Evolutionary conservation across 2,888 invertebrate genomes (phyloP).

Genomic region (Phoenoteleia sp.): DNA sequence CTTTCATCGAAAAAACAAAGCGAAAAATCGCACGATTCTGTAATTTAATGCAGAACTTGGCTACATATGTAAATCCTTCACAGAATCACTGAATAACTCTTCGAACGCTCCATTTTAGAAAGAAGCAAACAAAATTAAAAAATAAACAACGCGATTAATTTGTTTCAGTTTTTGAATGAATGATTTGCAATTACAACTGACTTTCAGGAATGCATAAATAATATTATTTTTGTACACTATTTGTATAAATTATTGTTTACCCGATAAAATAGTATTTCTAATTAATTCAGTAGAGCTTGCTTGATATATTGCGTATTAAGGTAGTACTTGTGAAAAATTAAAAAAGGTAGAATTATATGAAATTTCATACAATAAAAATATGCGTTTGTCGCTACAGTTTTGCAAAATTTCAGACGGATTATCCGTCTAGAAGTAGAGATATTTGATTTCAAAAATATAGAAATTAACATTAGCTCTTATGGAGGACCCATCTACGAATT

Average conservation of each 20-base stretch:
- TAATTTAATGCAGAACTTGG: conserved; percentile 10
- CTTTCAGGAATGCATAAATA: neutral
- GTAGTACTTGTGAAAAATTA: no score
- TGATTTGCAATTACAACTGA: conserved; percentile 3
- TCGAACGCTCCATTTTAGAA: neutral
- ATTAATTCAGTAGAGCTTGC: neutral
- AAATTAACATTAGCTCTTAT: no score
- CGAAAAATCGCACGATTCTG: conserved; percentile 5
- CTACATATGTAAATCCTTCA: conserved; percentile 32
- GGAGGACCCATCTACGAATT: no score
- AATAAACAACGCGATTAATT: neutral
- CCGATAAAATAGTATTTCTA: neutral
- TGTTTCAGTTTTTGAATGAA: neutral
- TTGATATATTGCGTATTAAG: neutral
- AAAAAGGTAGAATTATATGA: no score
- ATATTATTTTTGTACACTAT: neutral
- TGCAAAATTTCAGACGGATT: no score
- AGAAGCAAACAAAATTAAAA: neutral
- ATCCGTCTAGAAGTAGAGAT: no score
- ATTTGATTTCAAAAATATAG: no score
- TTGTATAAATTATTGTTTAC: neutral
- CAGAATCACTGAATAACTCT: conserved; percentile 15
- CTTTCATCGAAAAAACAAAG: conserved; percentile 15
- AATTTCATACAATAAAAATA: no score
- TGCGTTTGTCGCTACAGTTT: no score